phyloP scores from a whole-genome alignment of 2,888 invertebrate genomes.

The Eucriotettix oculatus region DNA sequence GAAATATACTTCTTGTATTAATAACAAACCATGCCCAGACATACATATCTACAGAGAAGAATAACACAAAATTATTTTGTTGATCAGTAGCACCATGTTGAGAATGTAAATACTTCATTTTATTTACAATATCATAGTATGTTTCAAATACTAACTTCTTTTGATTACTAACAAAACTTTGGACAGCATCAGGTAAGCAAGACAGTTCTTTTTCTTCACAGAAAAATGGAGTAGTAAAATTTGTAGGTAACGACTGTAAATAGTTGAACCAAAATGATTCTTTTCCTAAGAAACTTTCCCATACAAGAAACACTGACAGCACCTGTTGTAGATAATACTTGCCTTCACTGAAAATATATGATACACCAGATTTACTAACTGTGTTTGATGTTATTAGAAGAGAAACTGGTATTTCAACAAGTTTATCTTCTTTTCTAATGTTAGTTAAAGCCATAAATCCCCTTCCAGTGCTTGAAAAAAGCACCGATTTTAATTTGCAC shows the following conservation, averaged over 20 bases:
- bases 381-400: conserved; percentile 30
- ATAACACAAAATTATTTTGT: conserved; percentile 23
- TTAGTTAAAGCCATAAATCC: conserved; percentile 47
- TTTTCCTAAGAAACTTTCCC: conserved; percentile 40
- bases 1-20: conserved; percentile 70
- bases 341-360: conserved; percentile 14
- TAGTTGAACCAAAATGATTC: conserved; percentile 45
- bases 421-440: conserved; percentile 37
- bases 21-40: conserved; percentile 72
- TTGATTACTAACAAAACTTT: background rate
- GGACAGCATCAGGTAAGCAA: conserved; percentile 29
- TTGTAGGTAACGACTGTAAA: conserved; percentile 46
- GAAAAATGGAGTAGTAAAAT: conserved; percentile 52
- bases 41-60: conserved; percentile 39
- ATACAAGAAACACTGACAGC: conserved; percentile 54
- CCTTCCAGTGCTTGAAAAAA: conserved; percentile 51
- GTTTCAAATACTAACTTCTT: background rate
- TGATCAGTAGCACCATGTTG: no score
- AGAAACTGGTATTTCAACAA: conserved; percentile 33
- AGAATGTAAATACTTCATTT: no score
- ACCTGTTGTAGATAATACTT: conserved; percentile 46
- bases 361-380: conserved; percentile 18
- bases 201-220: conserved; percentile 36
- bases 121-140: no score
- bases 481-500: conserved; percentile 35